Percentiles rank a stretch among this genome's conserved stretches.
Conservation (phyloP, 1,140 invertebrate genomes). For the Hylaeus anthracinus region DNA sequence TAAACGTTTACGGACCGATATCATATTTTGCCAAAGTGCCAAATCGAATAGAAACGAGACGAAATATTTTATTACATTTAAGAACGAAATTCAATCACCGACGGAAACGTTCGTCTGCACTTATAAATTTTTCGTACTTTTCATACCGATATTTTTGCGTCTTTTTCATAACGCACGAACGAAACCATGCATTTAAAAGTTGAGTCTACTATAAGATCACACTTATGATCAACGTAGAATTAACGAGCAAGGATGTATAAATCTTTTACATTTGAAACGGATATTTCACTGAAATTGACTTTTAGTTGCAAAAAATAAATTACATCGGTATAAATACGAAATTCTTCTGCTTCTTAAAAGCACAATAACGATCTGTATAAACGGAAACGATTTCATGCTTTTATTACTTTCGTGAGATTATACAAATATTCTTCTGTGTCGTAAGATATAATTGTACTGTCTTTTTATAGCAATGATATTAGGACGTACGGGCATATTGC, state of each 20-base stretch:
- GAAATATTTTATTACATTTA: conserved; percentile 21
- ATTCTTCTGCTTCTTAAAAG: neutral
- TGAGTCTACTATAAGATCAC: conserved; percentile 14
- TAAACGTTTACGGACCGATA: conserved; percentile 11
- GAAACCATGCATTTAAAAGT: neutral
- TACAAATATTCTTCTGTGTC: conserved; percentile 30
- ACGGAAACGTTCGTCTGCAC: neutral
- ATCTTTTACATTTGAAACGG: conserved; percentile 5
- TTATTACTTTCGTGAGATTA: conserved; percentile 40
- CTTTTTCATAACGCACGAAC: neutral
- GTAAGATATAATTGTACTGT: neutral
- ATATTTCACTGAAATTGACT: neutral
- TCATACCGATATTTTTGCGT: conserved; percentile 7
- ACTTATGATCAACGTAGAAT: conserved; percentile 11
- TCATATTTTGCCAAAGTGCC: conserved; percentile 55
- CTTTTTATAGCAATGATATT: conserved; percentile 4
- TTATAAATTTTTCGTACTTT: conserved; percentile 17
- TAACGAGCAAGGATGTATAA: neutral
- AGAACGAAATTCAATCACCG: conserved; percentile 7
- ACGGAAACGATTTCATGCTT: conserved; percentile 5
- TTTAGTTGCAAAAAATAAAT: neutral
- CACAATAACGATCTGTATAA: neutral
- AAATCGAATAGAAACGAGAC: conserved; percentile 31
- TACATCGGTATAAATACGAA: too few species aligned
- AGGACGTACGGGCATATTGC: neutral